Base-by-base conservation (phyloP, 2,888 invertebrate genomes). In the Pachliopta kotzebuea region DNA sequence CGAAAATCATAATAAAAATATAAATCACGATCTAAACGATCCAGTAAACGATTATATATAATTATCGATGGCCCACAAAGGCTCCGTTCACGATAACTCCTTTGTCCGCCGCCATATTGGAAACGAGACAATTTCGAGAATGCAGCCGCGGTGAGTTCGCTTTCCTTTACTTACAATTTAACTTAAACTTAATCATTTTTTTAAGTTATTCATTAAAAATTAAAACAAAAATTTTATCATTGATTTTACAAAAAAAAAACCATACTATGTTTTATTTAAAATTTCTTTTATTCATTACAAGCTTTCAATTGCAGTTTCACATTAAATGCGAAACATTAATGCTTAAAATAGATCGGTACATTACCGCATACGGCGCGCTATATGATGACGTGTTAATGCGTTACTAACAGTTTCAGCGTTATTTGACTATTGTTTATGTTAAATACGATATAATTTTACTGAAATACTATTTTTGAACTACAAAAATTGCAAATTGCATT, bases 31-130 rank as follows among this genome's bases (percentile, higher is more conserved):
- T 73, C 49, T 57, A 26, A 11, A 62, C 11, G 21, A 52, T 7
- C 21, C 21, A 21, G 6, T 52, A 67, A 71, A 70, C 26, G 18
- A 21, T 21, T 24, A 56, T 23, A 29, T 18, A 17, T 61, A 26
- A 23, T 31, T 18, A 31, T 23, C 21, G 17, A n/a, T 20, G 24
- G 49, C 70, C 68, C 62, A 70, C 63, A 62, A 37, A 72, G 73
- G 71, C 70, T 76, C 71, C 65, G 65, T 70, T 62, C 67, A 66
- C 66, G 54, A 62, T 60, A 61, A 67, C 70, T 73, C 72, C 81
- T 83, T 83, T 83, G 78, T 80, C 69, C 70, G 70, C 71, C 72
- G 84, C 84, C 84, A 85, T 84, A 59, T 84, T 83, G 80, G 76
- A 74, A 76, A 66, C 71, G 72, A 75, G 55, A 29, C 62, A 54